Percentiles rank a stretch among this genome's conserved stretches.
phyloP scores from a whole-genome alignment of 2,797 vertebrate species.

The Apodemus agrarius region DNA sequence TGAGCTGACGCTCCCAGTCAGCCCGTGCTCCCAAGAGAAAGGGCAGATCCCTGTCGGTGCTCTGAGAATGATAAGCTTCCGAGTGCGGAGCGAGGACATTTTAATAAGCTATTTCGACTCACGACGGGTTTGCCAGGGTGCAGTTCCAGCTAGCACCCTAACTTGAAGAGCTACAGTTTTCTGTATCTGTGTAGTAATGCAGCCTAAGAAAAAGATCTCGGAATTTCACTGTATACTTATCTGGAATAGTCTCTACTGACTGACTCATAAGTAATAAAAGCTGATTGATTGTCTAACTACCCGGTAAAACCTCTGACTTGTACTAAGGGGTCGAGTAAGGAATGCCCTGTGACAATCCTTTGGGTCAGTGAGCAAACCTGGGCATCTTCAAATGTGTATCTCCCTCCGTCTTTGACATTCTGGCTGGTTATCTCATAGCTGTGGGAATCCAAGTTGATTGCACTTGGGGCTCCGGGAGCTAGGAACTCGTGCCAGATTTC shows the following conservation, averaged over 20 bases:
- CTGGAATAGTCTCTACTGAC: background rate
- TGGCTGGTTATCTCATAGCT: slow-evolving; percentile 97
- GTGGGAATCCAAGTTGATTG: slow-evolving; percentile 98
- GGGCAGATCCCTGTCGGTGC: no score
- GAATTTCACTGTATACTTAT: background rate
- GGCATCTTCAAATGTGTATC: slow-evolving; percentile 97
- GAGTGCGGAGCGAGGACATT: background rate
- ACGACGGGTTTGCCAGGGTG: background rate
- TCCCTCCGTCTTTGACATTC: slow-evolving; percentile 96
- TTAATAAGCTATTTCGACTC: background rate
- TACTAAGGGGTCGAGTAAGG: background rate
- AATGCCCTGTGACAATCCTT: background rate
- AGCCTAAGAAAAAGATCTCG: background rate
- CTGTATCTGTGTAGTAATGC: background rate
- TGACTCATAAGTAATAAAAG: background rate
- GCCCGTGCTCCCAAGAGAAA: background rate
- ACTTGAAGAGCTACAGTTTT: background rate
- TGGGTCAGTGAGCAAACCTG: slow-evolving; percentile 89
- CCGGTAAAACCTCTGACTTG: background rate
- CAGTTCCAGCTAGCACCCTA: background rate
- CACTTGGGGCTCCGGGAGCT: slow-evolving; percentile 95
- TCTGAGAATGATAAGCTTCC: background rate
- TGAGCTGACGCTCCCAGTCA: background rate
- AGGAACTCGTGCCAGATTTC: slow-evolving; percentile 99
- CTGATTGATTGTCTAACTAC: background rate